Conservation (phyloP, 2,113 vertebrate genomes). For the Myxocyprinus asiaticus region DNA sequence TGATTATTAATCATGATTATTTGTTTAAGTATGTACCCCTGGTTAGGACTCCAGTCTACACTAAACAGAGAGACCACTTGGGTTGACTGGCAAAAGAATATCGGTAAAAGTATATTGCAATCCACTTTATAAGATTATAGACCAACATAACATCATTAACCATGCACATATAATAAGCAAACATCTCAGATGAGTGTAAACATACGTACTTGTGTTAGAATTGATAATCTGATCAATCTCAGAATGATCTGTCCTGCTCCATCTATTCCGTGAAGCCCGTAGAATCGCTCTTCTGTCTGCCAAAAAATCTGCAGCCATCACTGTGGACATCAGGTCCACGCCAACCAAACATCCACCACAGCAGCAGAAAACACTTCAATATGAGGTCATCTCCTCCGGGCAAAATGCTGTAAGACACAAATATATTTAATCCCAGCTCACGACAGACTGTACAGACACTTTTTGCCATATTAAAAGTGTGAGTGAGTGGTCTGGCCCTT, state of each 20-base stretch:
- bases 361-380: not conserved
- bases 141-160: too few relatives aligned
- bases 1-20: too few relatives aligned
- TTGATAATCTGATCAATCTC: not conserved
- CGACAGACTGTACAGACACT: not conserved
- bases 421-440: conserved; percentile 22
- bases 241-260: conserved; percentile 32
- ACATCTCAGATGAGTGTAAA: too few relatives aligned
- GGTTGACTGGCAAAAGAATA: too few relatives aligned
- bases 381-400: not conserved
- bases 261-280: conserved; percentile 38
- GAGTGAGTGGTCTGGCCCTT: conserved; percentile 40
- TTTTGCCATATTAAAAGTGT: not conserved
- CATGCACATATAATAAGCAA: too few relatives aligned
- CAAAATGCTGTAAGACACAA: conserved; percentile 50
- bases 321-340: conserved; percentile 1
- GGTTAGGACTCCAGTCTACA: too few relatives aligned
- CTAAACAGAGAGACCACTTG: too few relatives aligned
- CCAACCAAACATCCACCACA: not conserved
- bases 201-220: not conserved
- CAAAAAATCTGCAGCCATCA: conserved; percentile 49
- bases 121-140: too few relatives aligned
- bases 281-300: conserved; percentile 52
- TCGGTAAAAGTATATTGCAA: too few relatives aligned
- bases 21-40: too few relatives aligned